Base-by-base conservation (phyloP, 2,113 vertebrate genomes). In the Platycercus adscitus region DNA sequence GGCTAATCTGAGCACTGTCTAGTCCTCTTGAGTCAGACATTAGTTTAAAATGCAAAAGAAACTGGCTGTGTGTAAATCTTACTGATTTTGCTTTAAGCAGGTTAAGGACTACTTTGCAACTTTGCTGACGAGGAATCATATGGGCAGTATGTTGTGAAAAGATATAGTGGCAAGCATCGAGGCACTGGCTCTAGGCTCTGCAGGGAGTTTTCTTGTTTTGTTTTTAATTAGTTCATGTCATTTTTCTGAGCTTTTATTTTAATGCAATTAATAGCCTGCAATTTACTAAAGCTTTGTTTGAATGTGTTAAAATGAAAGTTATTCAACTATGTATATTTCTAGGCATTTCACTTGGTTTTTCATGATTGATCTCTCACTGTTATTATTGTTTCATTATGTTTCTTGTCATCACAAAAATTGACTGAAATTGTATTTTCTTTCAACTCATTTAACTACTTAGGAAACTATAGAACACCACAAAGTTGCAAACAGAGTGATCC, bases 141-240 rank as follows among this genome's bases (percentile, higher is more conserved):
- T 53, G 11, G 39, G n/a, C 9, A 52, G 9, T 8, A 13, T 31
- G 11, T 47, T 94, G 37, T 52, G 43, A 47, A 20, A 81, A 33
- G n/a, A 31, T 13, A 17, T 5, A 56, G 55, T 65, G 23, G 23
- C 65, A 82, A 80, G 26, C 18, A 20, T 8, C 1, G 0, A 87
- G 65, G 23, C 37, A 21, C 46, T 1, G 1, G 25, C 44, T 81
- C 24, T 41, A 55, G 50, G 39, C 29, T 79, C 35, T 82, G 70
- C 33, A 91, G 2, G 1, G n/a, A 33, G 33, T 33, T 24, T 24
- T 0, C n/a, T 73, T 39, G 6, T 26, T 56, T 63, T 25, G 12
- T 19, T 46, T 15, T 49, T 49, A 14, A 9, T 37, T 63, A 15
- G 31, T 39, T 25, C 0, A 50, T 50, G 29, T 33, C 0, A 10